Base-by-base conservation (phyloP, 1,140 invertebrate genomes). In the Dreissena rostriformis region DNA sequence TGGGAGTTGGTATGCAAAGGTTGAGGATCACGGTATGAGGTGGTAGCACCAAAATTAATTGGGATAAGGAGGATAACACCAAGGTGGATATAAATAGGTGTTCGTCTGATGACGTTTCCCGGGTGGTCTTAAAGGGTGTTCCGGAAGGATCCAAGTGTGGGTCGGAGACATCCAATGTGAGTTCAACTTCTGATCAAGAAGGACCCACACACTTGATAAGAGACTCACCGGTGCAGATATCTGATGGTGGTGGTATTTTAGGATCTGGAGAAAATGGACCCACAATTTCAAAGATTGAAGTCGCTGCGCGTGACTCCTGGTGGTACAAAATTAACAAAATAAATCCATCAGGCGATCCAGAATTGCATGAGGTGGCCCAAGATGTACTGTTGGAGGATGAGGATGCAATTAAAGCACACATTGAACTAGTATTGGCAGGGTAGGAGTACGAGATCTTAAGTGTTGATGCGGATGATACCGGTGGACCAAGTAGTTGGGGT, bases 291-390 rank as follows among this genome's bases (percentile, higher is more conserved):
- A 49, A 49, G 28, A n/a, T 49, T 29, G 51, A 28, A 70, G 29
- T 72, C 70, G 53, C 39, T 72, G 70, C 51, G 26, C 49, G 49
- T 72, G 28, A 72, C 22, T 52, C 70, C 12, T 29, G 26, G 29
- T 52, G 70, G 39, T 22, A 7, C 51, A 72, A 72, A n/a, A 72
- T 72, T 51, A 29, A 22, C 26, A 19, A n/a, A 52, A 52, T 51
- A 52, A 72, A 72, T 72, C 49, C 15, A 72, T 72, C 70, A 52
- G 70, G 70, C 70, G 49, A 72, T 72, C 53, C 29, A 72, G 39
- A 12, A 51, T 19, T 52, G 14, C 15, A 72, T 7, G 70, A n/a
- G n/a, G 70, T n/a, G 24, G 67, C 17, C 11, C 6, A 17, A 8
- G 51, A n/a, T 26, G 11, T 70, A 24, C 28, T 17, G 70, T n/a